Evolutionary conservation across 1,140 invertebrate genomes (phyloP), one percentile per base, ranked within the genome.

Genomic region (Chironomus tepperi): DNA sequence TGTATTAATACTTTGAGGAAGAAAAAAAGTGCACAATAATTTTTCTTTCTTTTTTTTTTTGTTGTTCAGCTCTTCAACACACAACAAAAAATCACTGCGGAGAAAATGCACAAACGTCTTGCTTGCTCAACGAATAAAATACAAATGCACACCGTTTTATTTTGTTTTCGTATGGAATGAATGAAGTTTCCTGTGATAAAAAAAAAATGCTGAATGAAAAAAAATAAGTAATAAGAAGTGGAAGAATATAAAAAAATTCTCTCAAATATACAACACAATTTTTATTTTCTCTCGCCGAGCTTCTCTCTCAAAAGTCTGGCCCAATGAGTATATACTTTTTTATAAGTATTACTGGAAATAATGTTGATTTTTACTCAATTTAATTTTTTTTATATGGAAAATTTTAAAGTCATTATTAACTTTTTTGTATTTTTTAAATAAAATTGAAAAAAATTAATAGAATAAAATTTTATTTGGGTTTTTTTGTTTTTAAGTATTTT

Each of bases 171-270:
- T 70, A 70, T 19, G 12, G 19, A 70, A 70, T 70, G 65, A 70
- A 70, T 70, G 65, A 70, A 70, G 18, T 70, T 70, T 70, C 65
- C 65, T 70, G 65, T 21, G 65, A 70, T 70, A 70, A 70, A 70
- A 70, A 67, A 34, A 34, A 70, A 70, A 70, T 19, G 9, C 9
- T 70, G 65, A 70, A 70, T 70, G 65, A 70, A 70, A 70, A 67
- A 70, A 57, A 57, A 57, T 3, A 57, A 57, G 24, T 34, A 34
- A 34, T 34, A 34, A 34, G 24, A 57, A 57, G n/a, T n/a, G n/a
- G n/a, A n/a, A n/a, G 8, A 57, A 57, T 3, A 57, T 12, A 57
- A 57, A 57, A 57, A 57, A 10, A 57, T 57, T 57, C 47, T 57
- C 47, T 57, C 47, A 57, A n/a, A 12, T 2, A 12, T 57, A 10